Percentiles rank a stretch among this genome's conserved stretches.
Conservation (phyloP, 53 echinoderm and acorn worm genomes). For the Astropecten irregularis region DNA sequence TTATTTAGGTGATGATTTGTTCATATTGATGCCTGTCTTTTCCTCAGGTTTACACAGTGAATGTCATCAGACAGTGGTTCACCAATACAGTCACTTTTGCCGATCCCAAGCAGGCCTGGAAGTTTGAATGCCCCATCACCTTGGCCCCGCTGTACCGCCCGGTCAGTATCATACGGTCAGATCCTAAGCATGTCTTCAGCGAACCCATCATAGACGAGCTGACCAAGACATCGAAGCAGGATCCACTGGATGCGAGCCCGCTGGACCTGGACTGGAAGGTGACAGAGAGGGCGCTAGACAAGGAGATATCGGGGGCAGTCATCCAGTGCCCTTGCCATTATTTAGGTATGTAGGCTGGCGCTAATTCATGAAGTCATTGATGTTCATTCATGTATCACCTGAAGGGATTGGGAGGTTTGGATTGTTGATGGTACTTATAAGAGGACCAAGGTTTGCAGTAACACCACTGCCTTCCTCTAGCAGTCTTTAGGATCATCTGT, state of each 20-base stretch:
- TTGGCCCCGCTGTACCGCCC: conserved; percentile 82
- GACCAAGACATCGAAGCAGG: conserved; percentile 91
- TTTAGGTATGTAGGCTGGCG: conserved; percentile 78
- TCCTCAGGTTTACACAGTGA: conserved; percentile 78
- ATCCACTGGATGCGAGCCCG: conserved; percentile 87
- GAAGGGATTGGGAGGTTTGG: neutral
- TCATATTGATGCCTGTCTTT: no score
- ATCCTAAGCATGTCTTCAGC: conserved; percentile 90
- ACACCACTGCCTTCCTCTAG: no score
- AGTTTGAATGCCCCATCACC: conserved; percentile 84
- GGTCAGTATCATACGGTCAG: conserved; percentile 76
- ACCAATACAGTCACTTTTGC: conserved; percentile 61
- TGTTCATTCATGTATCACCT: neutral
- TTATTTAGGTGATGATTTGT: no score
- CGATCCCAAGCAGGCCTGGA: conserved; percentile 61
- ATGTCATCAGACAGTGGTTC: conserved; percentile 73
- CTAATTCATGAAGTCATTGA: neutral
- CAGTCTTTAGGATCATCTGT: no score
- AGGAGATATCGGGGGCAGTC: conserved; percentile 72
- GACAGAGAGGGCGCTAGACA: conserved; percentile 68
- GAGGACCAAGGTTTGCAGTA: no score
- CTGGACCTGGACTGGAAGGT: conserved; percentile 84
- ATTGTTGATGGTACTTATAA: no score
- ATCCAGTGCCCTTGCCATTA: conserved; percentile 72
- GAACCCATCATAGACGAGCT: conserved; percentile 87